Evolutionary conservation across 2,797 vertebrate species (phyloP), one percentile per base, ranked within the genome.

Genomic region (Chloroceryle amazona): DNA sequence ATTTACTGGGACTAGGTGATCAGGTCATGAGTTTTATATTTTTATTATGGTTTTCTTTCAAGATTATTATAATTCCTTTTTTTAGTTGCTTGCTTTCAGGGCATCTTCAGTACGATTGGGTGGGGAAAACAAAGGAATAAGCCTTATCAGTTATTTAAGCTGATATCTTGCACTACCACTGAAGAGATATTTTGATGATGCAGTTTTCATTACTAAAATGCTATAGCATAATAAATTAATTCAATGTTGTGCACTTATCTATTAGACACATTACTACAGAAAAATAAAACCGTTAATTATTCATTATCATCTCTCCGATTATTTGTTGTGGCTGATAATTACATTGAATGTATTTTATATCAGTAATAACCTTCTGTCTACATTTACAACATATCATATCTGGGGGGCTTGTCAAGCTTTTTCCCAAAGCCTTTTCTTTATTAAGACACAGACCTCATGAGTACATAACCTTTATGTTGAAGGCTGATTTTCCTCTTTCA

Each of bases 321-420:
- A 99, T 99, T 99, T 99, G 99, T 99, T 99, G 99, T 99, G 98
- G 98, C 98, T 99, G 99, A 99, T 99, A 99, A 99, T 99, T 99
- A 99, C 99, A 99, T 98, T 99, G 98, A 98, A 99, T 98, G 98
- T 98, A 98, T 98, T 98, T 99, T 99, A 99, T 99, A 99, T 99
- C 99, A 99, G 99, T 99, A 99, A 99, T 99, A 99, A 99, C 99
- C 99, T 99, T 99, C 99, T 99, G 99, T 99, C 99, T 99, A 99
- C 96, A 98, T 98, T 99, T 98, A 98, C 97, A 98, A 98, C 98
- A 97, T 97, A 98, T 97, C 26, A 96, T 98, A 98, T 99, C 99
- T 98, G 98, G 99, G 98, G 99, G 99, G 98, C 99, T 99, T 99
- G 99, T 99, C 98, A 98, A 98, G 98, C 96, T 98, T 98, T 98